A percentile compares a stretch with the other conserved stretches of the same genome.
Conservation (phyloP, 2,888 invertebrate species). For the Cephus spinipes region DNA sequence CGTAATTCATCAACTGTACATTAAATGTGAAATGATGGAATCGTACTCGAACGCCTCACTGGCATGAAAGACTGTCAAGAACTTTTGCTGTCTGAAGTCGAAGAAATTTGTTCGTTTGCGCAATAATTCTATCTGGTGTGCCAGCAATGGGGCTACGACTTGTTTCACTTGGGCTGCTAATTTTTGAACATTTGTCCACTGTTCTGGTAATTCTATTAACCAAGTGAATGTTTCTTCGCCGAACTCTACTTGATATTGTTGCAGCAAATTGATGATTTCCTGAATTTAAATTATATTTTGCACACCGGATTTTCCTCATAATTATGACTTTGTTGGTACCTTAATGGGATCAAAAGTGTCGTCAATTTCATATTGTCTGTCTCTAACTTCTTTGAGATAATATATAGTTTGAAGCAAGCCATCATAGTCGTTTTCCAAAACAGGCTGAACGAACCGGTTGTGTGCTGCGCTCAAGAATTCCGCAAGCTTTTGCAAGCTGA, state of each 20-base stretch:
- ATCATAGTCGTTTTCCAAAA: slow-evolving; percentile 88
- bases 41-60: slow-evolving; percentile 66
- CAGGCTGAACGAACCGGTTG: slow-evolving; percentile 76
- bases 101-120: slow-evolving; percentile 85
- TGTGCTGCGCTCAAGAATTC: slow-evolving; percentile 83
- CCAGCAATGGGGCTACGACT: slow-evolving; percentile 87
- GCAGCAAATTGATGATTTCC: slow-evolving; percentile 86
- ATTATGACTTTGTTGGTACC: slow-evolving; percentile 30
- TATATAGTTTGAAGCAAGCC: slow-evolving; percentile 86
- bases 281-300: slow-evolving; percentile 24
- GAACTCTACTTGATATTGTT: slow-evolving; percentile 88
- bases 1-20: not conserved
- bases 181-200: slow-evolving; percentile 89
- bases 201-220: slow-evolving; percentile 85
- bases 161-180: slow-evolving; percentile 86
- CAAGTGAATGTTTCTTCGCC: slow-evolving; percentile 74
- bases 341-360: slow-evolving; percentile 91
- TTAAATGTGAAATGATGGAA: slow-evolving; percentile 24
- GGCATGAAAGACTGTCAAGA: slow-evolving; percentile 79
- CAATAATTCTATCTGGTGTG: slow-evolving; percentile 88
- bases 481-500: slow-evolving; percentile 80
- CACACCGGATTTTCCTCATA: not conserved
- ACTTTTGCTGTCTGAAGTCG: slow-evolving; percentile 82
- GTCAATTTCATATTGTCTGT: slow-evolving; percentile 83
- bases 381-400: slow-evolving; percentile 82